A percentile compares a stretch with the other conserved stretches of the same genome.
Evolutionary conservation across 1,140 invertebrate species (phyloP).

Genomic region (Planococcus citri): DNA sequence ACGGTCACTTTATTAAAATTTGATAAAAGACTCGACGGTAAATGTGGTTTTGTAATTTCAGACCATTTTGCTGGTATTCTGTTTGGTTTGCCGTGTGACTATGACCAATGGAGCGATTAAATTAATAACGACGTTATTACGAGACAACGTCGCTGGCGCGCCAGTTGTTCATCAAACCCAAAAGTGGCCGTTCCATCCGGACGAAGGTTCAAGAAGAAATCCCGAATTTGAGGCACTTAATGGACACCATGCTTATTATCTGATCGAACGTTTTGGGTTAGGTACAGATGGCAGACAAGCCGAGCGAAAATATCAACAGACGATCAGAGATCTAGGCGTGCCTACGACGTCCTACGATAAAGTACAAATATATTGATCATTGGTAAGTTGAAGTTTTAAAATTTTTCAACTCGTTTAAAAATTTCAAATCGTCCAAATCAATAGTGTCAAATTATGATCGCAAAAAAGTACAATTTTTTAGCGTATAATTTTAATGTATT

Average conservation of each 20-base stretch:
- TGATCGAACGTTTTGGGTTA: constrained; percentile 28
- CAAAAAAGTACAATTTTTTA: no score
- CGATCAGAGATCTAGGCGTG: constrained; percentile 24
- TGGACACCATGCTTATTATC: constrained; percentile 26
- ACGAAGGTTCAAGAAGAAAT: constrained; percentile 24
- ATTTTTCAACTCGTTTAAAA: no score
- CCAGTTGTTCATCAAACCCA: constrained; percentile 25
- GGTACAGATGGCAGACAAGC: constrained; percentile 27
- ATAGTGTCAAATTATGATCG: no score
- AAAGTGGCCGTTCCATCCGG: constrained; percentile 28
- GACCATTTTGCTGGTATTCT: neutral
- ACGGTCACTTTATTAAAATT: neutral
- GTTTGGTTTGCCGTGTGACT: neutral
- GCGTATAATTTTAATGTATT: no score
- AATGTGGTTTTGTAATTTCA: constrained; percentile 3
- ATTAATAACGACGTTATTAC: constrained; percentile 15
- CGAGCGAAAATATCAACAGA: constrained; percentile 26
- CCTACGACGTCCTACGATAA: constrained; percentile 5
- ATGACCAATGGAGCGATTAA: neutral
- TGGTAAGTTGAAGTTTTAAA: neutral
- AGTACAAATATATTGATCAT: neutral
- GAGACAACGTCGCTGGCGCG: constrained; percentile 25
- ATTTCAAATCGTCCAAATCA: no score
- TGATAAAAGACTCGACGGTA: neutral
- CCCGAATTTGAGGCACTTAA: constrained; percentile 28